Conservation (phyloP, 2,113 vertebrate species). For the Cryptotis parvus region DNA sequence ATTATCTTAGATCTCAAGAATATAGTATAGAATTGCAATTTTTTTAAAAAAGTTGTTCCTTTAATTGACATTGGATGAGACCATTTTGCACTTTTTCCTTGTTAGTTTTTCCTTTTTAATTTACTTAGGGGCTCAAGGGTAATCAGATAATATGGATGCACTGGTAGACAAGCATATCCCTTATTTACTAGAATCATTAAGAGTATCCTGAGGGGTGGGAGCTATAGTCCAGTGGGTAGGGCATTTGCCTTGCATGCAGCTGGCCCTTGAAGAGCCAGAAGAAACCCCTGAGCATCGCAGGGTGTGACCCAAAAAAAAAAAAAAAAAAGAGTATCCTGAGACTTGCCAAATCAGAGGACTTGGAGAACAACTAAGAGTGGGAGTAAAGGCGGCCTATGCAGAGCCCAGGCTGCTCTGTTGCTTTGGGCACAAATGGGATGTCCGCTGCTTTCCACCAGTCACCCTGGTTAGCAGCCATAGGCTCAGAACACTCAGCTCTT, state of each 20-base stretch:
- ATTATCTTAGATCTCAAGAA: slow-evolving; percentile 15
- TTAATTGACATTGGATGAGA: slow-evolving; percentile 26
- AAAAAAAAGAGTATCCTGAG: not conserved
- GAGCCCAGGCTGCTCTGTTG: not conserved
- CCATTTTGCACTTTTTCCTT: not conserved
- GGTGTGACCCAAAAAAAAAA: no score
- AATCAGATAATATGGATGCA: slow-evolving; percentile 28
- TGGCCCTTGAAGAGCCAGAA: no score
- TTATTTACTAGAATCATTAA: slow-evolving; percentile 17
- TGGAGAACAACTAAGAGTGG: not conserved
- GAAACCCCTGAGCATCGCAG: no score
- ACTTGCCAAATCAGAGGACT: not conserved
- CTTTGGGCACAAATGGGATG: not conserved
- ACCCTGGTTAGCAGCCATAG: not conserved
- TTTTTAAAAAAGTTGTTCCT: not conserved
- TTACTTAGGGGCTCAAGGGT: not conserved
- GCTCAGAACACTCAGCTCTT: slow-evolving; percentile 5
- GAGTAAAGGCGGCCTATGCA: not conserved
- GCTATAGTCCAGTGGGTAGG: no score
- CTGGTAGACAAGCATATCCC: not conserved
- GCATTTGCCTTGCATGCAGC: no score
- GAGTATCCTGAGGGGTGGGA: not conserved
- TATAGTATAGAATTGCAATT: not conserved
- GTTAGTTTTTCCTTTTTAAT: not conserved
- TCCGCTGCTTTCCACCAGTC: not conserved